Base-by-base conservation (phyloP, 2,113 vertebrate genomes). In the Cinclus mexicanus region DNA sequence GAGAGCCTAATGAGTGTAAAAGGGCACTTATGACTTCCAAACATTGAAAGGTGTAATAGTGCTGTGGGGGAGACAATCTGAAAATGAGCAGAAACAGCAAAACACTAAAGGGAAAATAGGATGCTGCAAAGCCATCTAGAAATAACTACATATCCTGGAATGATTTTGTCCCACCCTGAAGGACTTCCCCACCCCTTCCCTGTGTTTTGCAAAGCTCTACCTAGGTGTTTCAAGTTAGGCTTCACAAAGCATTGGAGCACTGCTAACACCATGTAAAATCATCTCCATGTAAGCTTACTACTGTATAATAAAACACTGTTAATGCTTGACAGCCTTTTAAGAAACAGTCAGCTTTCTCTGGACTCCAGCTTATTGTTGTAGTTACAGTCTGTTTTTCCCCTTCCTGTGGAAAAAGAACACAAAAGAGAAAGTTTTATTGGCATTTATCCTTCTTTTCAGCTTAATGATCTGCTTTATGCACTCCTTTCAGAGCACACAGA, bases 1-100 rank as follows among this genome's bases (percentile, higher is more conserved):
- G 86, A 93, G 94, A 96, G 39, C 72, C 94, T 87, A 95, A 96
- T 87, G 92, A 83, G 79, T 83, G 63, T 61, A 70, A 93, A 93
- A 93, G 85, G 77, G 67, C 85, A 88, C 29, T 74, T 55, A 35
- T 6, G 92, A 41, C 61, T 90, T 87, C 59, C 55, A 94, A 96
- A 89, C 44, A 57, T 46, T 12, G 3, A 65, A 59, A 86, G 72
- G 75, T 72, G 5, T 77, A 76, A 60, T 22, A 82, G 41, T 56
- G 53, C 87, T 10, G 1, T 52, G 42, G 28, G 87, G 67, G 59
- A 96, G 79, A 76, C 72, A 74, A 33, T 57, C 61, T 72, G 33
- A 78, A 96, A 94, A 67, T 46, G 77, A 74, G 76, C 53, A 89
- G 57, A 47, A 90, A 55, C 24, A 89, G 59, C 78, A 93, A 63